These are phyloP conservation scores for Drosophila cardini DNA, from an alignment of 1,140 invertebrate species.

Conservation along the genomic window DNA sequence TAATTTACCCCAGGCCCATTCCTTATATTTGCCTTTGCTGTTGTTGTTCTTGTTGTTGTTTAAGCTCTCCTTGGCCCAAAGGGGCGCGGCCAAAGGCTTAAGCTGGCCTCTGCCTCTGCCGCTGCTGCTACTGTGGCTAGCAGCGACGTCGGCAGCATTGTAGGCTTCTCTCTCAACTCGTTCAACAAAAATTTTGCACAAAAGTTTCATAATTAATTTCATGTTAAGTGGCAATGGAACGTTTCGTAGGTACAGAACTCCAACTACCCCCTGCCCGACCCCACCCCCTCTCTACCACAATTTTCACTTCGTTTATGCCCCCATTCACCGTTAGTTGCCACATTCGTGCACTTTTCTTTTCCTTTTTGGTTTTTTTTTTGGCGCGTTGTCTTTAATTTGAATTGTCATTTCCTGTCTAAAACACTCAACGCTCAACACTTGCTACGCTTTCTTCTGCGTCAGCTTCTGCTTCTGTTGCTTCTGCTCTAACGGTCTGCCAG, in stretches of 20 bases:
- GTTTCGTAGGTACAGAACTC: slow-evolving; percentile 33
- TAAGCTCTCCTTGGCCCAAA: slow-evolving; percentile 1
- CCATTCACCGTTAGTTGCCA: slow-evolving; percentile 1
- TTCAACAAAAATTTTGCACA: slow-evolving; percentile 82
- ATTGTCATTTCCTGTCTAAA: slow-evolving; percentile 80
- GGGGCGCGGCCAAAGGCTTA: slow-evolving; percentile 35
- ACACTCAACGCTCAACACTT: slow-evolving; percentile 43
- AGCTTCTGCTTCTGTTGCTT: slow-evolving; percentile 1
- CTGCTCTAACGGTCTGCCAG: slow-evolving; percentile 54
- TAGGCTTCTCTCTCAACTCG: slow-evolving; percentile 74
- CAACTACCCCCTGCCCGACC: background rate
- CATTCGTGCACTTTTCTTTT: background rate
- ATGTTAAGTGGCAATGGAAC: slow-evolving; percentile 80
- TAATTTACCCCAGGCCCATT: slow-evolving; percentile 73
- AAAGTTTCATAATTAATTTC: slow-evolving; percentile 84
- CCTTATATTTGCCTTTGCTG: slow-evolving; percentile 1
- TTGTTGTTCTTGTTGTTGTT: slow-evolving; percentile 29
- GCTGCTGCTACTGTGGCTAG: background rate
- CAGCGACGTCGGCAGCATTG: slow-evolving; percentile 48
- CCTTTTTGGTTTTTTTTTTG: slow-evolving; percentile 17
- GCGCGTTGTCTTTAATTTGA: slow-evolving; percentile 76
- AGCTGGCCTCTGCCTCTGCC: slow-evolving; percentile 12
- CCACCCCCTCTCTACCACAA: background rate
- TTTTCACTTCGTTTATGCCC: slow-evolving; percentile 19
- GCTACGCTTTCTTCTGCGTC: slow-evolving; percentile 18